Conservation (phyloP, 2,113 vertebrate species). For the Rhinolophus ferrumequinum region DNA sequence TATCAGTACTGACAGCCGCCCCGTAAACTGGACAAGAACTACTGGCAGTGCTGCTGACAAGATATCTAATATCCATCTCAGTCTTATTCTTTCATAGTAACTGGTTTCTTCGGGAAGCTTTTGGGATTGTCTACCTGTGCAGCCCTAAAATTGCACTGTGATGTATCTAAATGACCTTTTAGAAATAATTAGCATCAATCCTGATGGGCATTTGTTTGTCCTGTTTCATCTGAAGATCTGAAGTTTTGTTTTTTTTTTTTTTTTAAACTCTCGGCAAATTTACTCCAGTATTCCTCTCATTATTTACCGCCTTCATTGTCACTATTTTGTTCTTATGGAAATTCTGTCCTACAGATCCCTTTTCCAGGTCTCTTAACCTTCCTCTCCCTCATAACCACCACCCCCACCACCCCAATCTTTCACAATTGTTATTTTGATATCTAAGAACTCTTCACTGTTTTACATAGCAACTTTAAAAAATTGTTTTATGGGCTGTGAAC, state of each 20-base stretch:
- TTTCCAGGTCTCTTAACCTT: neutral
- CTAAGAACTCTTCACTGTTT: neutral
- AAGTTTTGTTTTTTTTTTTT: too few species aligned
- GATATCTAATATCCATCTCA: neutral
- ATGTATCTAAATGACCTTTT: neutral
- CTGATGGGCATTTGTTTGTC: neutral
- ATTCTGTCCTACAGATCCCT: neutral
- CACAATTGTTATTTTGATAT: neutral
- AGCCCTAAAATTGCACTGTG: neutral
- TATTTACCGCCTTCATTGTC: neutral
- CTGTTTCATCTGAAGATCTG: neutral
- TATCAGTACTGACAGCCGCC: neutral
- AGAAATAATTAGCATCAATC: neutral
- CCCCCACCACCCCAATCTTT: neutral
- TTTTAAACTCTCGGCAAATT: neutral
- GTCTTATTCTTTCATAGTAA: neutral
- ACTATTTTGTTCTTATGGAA: slow-evolving; percentile 3
- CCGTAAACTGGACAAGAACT: neutral
- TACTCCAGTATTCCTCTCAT: neutral
- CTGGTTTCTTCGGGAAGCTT: neutral
- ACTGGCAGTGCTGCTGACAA: neutral
- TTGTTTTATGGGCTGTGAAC: neutral
- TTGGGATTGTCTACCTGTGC: neutral
- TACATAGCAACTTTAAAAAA: neutral
- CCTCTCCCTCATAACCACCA: neutral